Base-by-base conservation (phyloP, 1,140 invertebrate species). In the Drosophila santomea region DNA sequence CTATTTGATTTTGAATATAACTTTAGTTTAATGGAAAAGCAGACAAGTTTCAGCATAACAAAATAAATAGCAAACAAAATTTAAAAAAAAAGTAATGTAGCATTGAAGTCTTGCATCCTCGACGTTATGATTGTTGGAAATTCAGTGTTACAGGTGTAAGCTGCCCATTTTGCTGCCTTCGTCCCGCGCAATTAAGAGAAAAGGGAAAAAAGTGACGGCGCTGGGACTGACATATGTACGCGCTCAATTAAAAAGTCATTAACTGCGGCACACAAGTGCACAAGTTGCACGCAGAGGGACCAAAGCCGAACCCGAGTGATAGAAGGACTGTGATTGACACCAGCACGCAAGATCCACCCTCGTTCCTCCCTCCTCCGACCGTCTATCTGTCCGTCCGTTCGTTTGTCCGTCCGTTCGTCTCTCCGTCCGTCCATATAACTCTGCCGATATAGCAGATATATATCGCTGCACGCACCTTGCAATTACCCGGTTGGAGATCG, bases 231-330 rank as follows among this genome's bases (percentile, higher is more conserved):
- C 84, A 88, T 84, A 75, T 88, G 84, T 80, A 89, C 66, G 79
- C 63, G 84, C 84, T 83, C 83, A 88, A 88, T 88, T 88, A 88
- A 88, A 88, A 88, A 88, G 83, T 88, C 83, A 88, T 88, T 88
- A 88, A 83, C 83, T 79, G 75, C 45, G 15, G 55, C 41, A 54
- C 39, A 41, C 25, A 44, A 47, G 50, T 41, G 39, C 35, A 8
- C 28, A 32, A 32, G 44, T 23, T 23, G 59, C 17, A 43, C 44
- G 10, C 32, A 72, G 11, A 58, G 20, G 15, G 52, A 52, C 36
- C 44, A 43, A 43, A 45, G 11, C 43, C 43, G 8, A 20, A 47
- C 1, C 44, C 14, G 47, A 50, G 51, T 43, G 11, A 69, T 47
- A 68, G 55, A 69, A 57, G 64, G 66, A 71, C 66, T 77, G 84